Evolutionary conservation across 1,140 invertebrate genomes (phyloP), one percentile per base, ranked within the genome.

Genomic region (Sesamia nonagrioides): DNA sequence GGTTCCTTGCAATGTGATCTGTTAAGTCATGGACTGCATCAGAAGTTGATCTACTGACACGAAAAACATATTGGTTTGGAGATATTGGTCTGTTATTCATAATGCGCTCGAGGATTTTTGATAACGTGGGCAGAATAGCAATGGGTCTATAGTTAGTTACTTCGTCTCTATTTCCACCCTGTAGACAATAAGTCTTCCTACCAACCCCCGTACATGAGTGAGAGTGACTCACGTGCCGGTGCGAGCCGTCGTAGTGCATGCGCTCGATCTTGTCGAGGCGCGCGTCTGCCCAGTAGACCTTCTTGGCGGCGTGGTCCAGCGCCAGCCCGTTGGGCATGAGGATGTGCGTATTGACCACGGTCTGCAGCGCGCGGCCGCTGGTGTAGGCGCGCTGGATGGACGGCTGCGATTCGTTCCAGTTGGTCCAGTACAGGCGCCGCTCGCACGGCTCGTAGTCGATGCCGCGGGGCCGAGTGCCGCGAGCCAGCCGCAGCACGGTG

Each of bases 281-380:
- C 0, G 97, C 96, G 91, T 98, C 98, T 1, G 96, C 96, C 97
- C 97, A 98, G 91, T 98, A 98, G 6, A 98, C 84, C 87, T 97
- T 97, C 78, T 97, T 96, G 7, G 97, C 96, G 45, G 95, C 92
- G 89, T 97, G 96, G 88, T 98, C 97, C 11, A 98, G 88, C 0
- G 97, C 96, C 27, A 98, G 88, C 0, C 96, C 97, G 95, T 98
- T 98, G 11, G 97, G 98, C 97, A 98, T 98, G 56, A 96, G 95
- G 83, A 98, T 98, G 54, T 97, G 96, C 5, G 96, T 97, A 40
- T 95, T 96, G 35, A 98, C 97, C 45, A 98, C 97, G 8, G 96
- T 95, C 88, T 97, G 95, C 11, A 96, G 86, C 15, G 95, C 95
- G 83, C 95, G 96, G 5, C 97, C 97, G 81, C 79, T 84, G 0